phyloP scores from a whole-genome alignment of 1,140 invertebrate genomes.

The Bombus superbus region DNA sequence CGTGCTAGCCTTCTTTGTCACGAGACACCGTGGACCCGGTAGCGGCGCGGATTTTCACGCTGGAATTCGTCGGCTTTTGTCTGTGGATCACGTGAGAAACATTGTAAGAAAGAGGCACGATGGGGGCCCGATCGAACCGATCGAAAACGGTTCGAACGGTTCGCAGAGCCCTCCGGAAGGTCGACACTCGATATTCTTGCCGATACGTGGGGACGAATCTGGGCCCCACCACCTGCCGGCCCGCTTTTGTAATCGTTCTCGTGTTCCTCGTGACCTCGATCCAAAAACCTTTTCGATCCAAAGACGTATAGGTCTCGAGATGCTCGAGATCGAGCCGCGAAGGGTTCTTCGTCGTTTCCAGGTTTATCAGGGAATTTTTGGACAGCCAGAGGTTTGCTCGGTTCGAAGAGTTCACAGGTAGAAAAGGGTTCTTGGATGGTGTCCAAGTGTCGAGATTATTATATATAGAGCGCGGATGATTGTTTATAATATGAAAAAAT shows the following conservation, averaged over 20 bases:
- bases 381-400: background rate
- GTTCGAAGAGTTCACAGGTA: no score
- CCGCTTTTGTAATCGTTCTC: slow-evolving; percentile 54
- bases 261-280: background rate
- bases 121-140: slow-evolving; percentile 73
- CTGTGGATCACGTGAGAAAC: slow-evolving; percentile 78
- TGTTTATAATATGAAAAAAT: no score
- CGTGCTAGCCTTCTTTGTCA: slow-evolving; percentile 30
- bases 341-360: background rate
- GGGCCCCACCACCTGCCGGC: slow-evolving; percentile 58
- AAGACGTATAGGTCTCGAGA: background rate
- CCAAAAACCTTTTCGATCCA: background rate
- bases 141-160: slow-evolving; percentile 65
- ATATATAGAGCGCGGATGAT: no score
- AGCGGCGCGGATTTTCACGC: slow-evolving; percentile 74
- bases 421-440: no score
- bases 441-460: no score
- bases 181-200: slow-evolving; percentile 63
- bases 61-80: slow-evolving; percentile 73
- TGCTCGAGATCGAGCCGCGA: background rate
- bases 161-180: slow-evolving; percentile 41
- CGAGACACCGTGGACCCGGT: slow-evolving; percentile 44
- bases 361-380: background rate
- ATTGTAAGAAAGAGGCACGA: slow-evolving; percentile 70
- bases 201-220: slow-evolving; percentile 35